Base-by-base conservation (phyloP, 2,888 invertebrate species). In the Idaea straminata region DNA sequence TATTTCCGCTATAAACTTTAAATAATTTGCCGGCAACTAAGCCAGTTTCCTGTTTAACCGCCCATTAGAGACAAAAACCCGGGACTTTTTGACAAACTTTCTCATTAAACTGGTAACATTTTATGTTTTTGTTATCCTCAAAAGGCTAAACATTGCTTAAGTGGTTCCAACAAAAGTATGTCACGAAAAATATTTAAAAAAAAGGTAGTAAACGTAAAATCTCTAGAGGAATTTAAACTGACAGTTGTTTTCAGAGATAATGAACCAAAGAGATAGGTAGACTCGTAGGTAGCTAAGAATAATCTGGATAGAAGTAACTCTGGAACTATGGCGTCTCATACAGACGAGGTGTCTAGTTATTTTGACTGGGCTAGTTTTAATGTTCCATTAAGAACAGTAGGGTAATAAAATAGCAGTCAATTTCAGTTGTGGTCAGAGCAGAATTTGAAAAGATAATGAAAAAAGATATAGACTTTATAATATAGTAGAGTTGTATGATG, bases 31-130 rank as follows among this genome's bases (percentile, higher is more conserved):
- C 10, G 7, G 5, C 10, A 47, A 47, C 47, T 13, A 47, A 7
- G 47, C 47, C 47, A 47, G 47, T 10, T 47, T 47, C 13, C 47
- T 10, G 47, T 47, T 69, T 72, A 75, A 72, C 70, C 65, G 69
- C 69, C 65, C 71, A 67, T 72, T 73, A 68, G 69, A 61, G 62
- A 61, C 61, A 64, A 62, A 69, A 69, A 67, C 61, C 66, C 62
- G 61, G 62, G 69, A 63, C 63, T 66, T 47, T 62, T 62, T 66
- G 61, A 36, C 66, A 69, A 74, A 74, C 71, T 75, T 71, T 66
- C 70, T 72, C 74, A 75, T 74, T 76, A 71, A 69, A 72, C 69
- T 71, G 71, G 72, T 74, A 72, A 71, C 71, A 73, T 75, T 76
- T 77, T 77, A 75, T 70, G 70, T 61, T 72, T 68, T 75, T 71